phyloP scores from a whole-genome alignment of 2,113 vertebrate species.

The Nibea coibor region DNA sequence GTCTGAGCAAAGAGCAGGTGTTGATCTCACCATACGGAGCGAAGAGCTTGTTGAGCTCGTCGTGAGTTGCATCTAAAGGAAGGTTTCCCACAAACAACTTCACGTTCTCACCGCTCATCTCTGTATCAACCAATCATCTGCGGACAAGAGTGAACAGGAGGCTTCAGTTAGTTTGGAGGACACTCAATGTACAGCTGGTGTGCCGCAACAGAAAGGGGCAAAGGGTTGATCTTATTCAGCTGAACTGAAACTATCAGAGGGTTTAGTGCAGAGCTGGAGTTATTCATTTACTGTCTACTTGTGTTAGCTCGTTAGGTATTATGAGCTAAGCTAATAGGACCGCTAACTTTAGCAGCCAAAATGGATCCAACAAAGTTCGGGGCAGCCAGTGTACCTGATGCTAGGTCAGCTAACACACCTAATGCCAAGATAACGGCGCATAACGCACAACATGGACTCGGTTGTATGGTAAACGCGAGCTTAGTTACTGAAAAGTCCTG shows the following conservation, averaged over 20 bases:
- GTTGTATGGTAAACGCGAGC: neutral
- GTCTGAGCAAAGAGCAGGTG: conserved; percentile 92
- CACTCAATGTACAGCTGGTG: no score
- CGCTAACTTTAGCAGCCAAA: conserved; percentile 30
- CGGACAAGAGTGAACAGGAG: neutral
- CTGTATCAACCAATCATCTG: conserved; percentile 79
- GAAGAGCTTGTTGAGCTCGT: conserved; percentile 91
- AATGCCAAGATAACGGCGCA: neutral
- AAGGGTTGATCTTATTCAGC: no score
- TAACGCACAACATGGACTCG: fast-evolving
- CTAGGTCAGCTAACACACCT: neutral
- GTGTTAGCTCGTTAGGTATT: neutral
- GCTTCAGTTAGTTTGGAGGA: neutral
- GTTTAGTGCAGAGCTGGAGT: fast-evolving
- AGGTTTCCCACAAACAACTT: conserved; percentile 97
- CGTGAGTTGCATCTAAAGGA: conserved; percentile 91
- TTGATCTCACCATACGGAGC: conserved; percentile 89
- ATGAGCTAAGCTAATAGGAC: conserved; percentile 27
- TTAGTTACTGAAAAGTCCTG: conserved; percentile 6
- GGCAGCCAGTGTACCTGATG: neutral
- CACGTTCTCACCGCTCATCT: conserved; percentile 83
- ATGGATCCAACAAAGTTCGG: neutral
- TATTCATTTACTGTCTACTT: no score
- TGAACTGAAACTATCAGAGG: no score
- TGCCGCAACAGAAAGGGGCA: no score